Base-by-base conservation (phyloP, 2,797 vertebrate genomes). In the Melanotaenia nigrans region DNA sequence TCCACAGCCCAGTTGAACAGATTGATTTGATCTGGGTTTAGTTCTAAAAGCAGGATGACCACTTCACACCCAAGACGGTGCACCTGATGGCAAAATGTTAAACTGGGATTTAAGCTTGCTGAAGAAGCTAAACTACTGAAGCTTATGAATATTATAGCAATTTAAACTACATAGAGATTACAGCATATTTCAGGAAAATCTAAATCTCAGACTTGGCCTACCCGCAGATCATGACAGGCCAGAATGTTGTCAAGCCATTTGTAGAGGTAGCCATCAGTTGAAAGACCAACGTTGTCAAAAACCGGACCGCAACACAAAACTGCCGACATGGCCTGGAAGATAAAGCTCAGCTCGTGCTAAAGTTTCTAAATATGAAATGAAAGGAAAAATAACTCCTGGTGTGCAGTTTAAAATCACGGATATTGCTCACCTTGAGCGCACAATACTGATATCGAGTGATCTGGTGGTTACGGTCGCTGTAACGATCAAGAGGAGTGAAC, bases 221-320 rank as follows among this genome's bases (percentile, higher is more conserved):
- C 98, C 77, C 97, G 92, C 80, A 98, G 89, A 91, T 99, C 98
- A 63, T 99, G 98, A 81, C 98, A 99, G 85, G 96, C 98, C 88
- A 99, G 91, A 90, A 99, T 99, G 87, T 99, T 99, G 93, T 99
- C 97, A 20, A 99, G 95, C 98, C 98, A 99, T 87, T 99, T 99
- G 89, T 99, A 99, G n/a, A 99, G 96, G 93, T 99, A 99, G 1
- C 98, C 98, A 1, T 99, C 98, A 5, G 96, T 96, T 16, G 98
- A 99, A 64, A 99, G 96, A 59, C 98, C 98, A 70, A 99, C 98
- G 0, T 99, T 99, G 87, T 99, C 98, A 85, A 99, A 99, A 22
- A 99, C 98, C 0, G 98, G 97, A 25, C 98, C 98, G 20, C 98
- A 99, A 87, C 98, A 99, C 33, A 99, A 90, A 70, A 99, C 98